phyloP scores from a whole-genome alignment of 2,113 vertebrate species.

The Tylochromis polylepis region DNA sequence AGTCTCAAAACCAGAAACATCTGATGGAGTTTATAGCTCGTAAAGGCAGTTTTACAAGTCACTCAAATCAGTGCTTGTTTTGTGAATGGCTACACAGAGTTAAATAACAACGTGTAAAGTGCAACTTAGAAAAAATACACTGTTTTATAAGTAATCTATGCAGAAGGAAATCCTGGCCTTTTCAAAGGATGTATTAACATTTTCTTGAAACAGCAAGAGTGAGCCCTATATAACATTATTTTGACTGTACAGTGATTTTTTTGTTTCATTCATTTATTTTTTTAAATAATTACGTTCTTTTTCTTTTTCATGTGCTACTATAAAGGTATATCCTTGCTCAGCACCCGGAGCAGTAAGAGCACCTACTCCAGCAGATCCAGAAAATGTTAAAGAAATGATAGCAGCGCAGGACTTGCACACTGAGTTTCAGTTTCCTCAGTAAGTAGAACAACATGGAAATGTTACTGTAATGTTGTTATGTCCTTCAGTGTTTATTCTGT shows the following conservation, averaged over 20 bases:
- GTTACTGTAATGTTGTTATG: conserved; percentile 1
- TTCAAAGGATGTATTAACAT: neutral
- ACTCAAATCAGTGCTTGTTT: neutral
- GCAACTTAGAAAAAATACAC: neutral
- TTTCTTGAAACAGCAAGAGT: neutral
- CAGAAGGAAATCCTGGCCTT: neutral
- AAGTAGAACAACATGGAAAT: conserved; percentile 71
- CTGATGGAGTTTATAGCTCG: neutral
- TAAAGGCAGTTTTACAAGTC: neutral
- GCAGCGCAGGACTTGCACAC: conserved; percentile 96
- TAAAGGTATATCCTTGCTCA: neutral
- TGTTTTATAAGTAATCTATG: neutral
- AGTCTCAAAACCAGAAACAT: neutral
- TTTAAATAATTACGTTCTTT: neutral
- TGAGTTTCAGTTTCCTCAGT: conserved; percentile 94
- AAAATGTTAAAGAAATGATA: conserved; percentile 99
- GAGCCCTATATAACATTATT: neutral
- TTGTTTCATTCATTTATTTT: neutral
- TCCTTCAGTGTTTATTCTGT: neutral
- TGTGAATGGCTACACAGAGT: neutral
- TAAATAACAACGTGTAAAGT: neutral
- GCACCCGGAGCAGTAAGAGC: conserved; percentile 38
- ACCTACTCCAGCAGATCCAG: conserved; percentile 78
- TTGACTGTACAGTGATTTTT: neutral
- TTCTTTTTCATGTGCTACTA: conserved; percentile 1